Base-by-base conservation (phyloP, 1,140 invertebrate genomes). In the Alviniconcha marisindica region DNA sequence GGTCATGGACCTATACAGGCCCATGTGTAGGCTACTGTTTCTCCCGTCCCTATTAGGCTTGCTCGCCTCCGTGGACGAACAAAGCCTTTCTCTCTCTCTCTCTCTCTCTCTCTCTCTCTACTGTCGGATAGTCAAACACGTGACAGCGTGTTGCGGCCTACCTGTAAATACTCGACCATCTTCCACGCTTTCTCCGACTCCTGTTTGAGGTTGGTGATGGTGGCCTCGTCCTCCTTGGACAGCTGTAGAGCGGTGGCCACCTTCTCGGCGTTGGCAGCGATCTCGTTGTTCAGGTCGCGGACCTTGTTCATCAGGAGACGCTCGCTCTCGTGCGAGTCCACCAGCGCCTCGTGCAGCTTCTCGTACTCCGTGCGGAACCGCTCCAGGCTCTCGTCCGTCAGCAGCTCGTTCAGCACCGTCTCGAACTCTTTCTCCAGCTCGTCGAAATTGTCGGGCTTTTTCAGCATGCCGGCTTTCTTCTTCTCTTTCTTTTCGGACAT, bases 341-440 rank as follows among this genome's bases (percentile, higher is more conserved):
- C 60, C 38, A 80, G 40, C 21, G 78, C 78, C 21, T 4, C 36
- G 56, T 80, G 78, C 33, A 80, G 38, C 38, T 80, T 80, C 78
- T 80, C 54, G 31, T 80, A 80, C 15, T 80, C 56, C 15, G 21
- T 33, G 15, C 60, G 56, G 60, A 80, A 80, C 7, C 69, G 21
- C 14, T 63, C 56, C 56, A 80, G 33, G 31, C n/a, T 80, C 28
- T 80, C 78, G 28, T 80, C 78, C 7, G 15, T 44, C 15, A 66
- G 54, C 2, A 80, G 38, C 54, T 80, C 78, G 33, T 44, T 63
- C 2, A 80, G 60, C 15, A 80, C 78, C 12, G 18, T 28, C 60
- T 80, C 78, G 56, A 80, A 80, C 33, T 80, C 78, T 40, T 69
- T 80, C 40, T 80, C 78, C 18, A 80, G 56, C 36, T 63, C 60